A percentile compares a stretch with the other conserved stretches of the same genome.
Evolutionary conservation across 2,113 vertebrate species (phyloP).

Genomic region (Laterallus jamaicensis): DNA sequence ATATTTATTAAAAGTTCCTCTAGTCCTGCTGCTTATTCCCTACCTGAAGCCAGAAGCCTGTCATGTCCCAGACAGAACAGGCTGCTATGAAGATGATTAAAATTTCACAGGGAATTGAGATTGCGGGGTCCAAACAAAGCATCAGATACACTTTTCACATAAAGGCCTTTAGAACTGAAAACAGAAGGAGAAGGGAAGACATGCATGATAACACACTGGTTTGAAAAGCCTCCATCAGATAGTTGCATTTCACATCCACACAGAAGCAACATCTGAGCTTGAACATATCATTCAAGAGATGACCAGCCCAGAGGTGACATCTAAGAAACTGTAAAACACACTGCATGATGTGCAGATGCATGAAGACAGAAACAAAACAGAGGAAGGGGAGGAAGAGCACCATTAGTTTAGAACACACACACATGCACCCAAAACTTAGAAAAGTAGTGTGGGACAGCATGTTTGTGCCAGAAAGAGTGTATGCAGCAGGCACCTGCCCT

Average conservation of each 20-base stretch:
- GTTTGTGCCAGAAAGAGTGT: not conserved
- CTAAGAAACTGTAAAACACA: not conserved
- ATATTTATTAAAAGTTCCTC: slow-evolving; percentile 51
- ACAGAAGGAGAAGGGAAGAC: not conserved
- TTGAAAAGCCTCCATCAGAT: not conserved
- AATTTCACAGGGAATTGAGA: slow-evolving; percentile 35
- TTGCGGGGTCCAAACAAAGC: slow-evolving; percentile 39
- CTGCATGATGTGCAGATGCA: not conserved
- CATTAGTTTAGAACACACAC: not conserved
- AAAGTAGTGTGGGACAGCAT: not conserved
- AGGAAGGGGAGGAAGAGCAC: not conserved
- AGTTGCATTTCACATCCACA: not conserved
- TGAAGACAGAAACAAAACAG: not conserved
- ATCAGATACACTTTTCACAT: not conserved
- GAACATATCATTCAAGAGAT: not conserved
- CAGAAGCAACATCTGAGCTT: not conserved
- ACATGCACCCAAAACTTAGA: not conserved
- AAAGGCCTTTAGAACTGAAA: not conserved
- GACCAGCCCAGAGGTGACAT: not conserved
- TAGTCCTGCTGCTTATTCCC: slow-evolving; percentile 44
- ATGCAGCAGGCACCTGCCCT: not conserved
- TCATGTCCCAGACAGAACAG: slow-evolving; percentile 39
- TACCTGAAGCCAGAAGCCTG: slow-evolving; percentile 42
- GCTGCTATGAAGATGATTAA: slow-evolving; percentile 24
- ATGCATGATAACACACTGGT: not conserved